A percentile compares a stretch with the other conserved stretches of the same genome.
phyloP scores from a whole-genome alignment of 2,797 vertebrate species.

The Valencia hispanica region DNA sequence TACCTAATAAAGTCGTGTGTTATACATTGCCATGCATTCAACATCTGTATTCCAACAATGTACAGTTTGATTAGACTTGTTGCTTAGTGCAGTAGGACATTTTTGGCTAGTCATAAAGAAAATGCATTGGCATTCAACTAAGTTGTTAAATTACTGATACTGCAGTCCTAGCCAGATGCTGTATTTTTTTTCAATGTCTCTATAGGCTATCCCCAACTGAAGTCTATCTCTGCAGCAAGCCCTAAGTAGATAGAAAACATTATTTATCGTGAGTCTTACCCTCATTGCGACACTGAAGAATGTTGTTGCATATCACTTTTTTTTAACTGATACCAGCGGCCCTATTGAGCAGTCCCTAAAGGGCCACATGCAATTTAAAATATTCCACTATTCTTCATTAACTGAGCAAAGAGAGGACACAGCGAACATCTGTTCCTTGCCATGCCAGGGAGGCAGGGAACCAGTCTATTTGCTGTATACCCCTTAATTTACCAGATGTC shows the following conservation, averaged over 20 bases:
- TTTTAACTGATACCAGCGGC: not conserved
- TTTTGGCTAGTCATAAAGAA: not conserved
- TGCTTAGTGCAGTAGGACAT: not conserved
- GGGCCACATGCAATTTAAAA: constrained; percentile 13
- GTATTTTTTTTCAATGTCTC: not conserved
- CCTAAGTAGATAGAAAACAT: not conserved
- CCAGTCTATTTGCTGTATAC: constrained; percentile 69
- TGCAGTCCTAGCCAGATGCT: not conserved
- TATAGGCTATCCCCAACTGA: not conserved
- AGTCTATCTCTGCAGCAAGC: not conserved
- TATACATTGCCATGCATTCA: not conserved
- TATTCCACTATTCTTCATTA: constrained; percentile 43
- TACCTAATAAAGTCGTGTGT: not conserved
- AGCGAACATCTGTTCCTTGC: constrained; percentile 75
- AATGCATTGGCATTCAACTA: not conserved
- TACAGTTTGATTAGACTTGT: not conserved
- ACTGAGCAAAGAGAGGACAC: constrained; percentile 50
- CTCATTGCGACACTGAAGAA: not conserved
- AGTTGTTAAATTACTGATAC: not conserved
- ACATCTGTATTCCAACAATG: not conserved
- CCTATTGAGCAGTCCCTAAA: not conserved
- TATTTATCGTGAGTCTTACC: not conserved
- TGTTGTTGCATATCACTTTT: not conserved
- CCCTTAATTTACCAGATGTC: constrained; percentile 82
- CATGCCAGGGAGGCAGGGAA: constrained; percentile 73